Percentiles rank a stretch among this genome's conserved stretches.
These are phyloP conservation scores for Sebastes trivittatus DNA, from an alignment of 2,797 vertebrate genomes.

Conservation along the genomic window DNA sequence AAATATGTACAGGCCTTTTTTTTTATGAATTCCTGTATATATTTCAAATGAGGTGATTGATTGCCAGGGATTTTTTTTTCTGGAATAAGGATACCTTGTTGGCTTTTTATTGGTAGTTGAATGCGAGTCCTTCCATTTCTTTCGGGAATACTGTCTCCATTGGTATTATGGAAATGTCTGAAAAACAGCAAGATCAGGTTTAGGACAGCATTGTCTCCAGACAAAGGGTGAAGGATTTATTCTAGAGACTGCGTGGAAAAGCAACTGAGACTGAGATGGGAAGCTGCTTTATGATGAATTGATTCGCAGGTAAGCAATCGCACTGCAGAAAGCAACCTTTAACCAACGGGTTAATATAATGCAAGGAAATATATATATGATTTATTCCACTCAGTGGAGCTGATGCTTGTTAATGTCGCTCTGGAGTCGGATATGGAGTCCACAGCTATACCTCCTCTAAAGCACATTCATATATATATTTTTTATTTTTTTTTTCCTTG, in stretches of 20 bases:
- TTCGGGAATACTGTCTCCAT: constrained; percentile 97
- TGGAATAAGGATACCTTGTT: constrained; percentile 87
- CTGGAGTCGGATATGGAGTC: constrained; percentile 61
- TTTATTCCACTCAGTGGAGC: constrained; percentile 86
- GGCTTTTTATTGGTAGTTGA: constrained; percentile 98
- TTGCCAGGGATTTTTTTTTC: constrained; percentile 81
- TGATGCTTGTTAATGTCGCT: constrained; percentile 85
- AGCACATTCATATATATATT: constrained; percentile 37
- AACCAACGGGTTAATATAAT: constrained; percentile 87
- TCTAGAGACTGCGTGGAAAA: constrained; percentile 89
- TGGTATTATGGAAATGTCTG: constrained; percentile 97
- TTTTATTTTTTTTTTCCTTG: constrained; percentile 57
- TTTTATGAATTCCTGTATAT: constrained; percentile 72
- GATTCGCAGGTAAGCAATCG: constrained; percentile 98
- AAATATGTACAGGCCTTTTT: constrained; percentile 67
- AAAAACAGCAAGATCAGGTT: constrained; percentile 98
- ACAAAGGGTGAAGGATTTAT: constrained; percentile 99
- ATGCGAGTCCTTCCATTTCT: constrained; percentile 95
- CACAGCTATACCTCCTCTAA: constrained; percentile 42
- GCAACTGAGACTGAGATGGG: constrained; percentile 87
- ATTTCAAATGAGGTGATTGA: constrained; percentile 80
- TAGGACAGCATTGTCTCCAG: constrained; percentile 96
- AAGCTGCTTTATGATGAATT: constrained; percentile 95
- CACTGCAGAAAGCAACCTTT: constrained; percentile 94
- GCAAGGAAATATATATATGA: constrained; percentile 87